Conservation (phyloP, 2,113 vertebrate genomes). For the Cyprinus carpio region DNA sequence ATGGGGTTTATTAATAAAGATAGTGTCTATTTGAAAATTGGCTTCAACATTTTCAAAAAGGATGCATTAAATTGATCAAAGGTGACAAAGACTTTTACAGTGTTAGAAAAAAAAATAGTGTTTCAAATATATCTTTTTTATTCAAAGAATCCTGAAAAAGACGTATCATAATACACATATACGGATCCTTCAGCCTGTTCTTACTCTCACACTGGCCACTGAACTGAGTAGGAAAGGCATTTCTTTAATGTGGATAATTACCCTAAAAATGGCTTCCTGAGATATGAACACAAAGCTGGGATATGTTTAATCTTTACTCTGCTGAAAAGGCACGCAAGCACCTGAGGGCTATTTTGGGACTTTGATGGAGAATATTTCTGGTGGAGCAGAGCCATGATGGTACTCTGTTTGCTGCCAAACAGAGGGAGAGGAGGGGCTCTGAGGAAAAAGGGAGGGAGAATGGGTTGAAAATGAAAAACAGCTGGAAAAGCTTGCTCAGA, state of each 20-base stretch:
- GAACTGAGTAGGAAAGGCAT: conserved; percentile 52
- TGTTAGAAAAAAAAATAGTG: no score
- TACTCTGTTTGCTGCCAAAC: conserved; percentile 63
- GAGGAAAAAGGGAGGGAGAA: conserved; percentile 29
- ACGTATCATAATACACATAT: conserved; percentile 40
- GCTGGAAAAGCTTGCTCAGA: conserved; percentile 58
- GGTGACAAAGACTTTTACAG: no score
- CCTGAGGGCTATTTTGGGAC: conserved; percentile 65
- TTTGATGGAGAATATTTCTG: conserved; percentile 71
- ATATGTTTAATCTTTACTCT: conserved; percentile 29
- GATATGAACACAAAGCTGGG: conserved; percentile 48
- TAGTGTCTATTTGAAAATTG: no score
- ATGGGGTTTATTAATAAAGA: no score
- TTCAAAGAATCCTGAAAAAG: background rate
- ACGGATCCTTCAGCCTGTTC: conserved; percentile 17
- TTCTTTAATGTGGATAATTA: conserved; percentile 60
- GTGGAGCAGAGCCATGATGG: conserved; percentile 63
- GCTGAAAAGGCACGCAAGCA: conserved; percentile 56
- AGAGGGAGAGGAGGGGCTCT: background rate
- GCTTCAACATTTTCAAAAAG: no score
- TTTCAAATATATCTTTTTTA: no score
- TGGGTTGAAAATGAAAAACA: conserved; percentile 69
- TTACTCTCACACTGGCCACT: conserved; percentile 43
- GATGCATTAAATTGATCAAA: no score
- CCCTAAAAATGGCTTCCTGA: conserved; percentile 50